These are phyloP conservation scores for Protosalanx chinensis DNA, from an alignment of 2,797 vertebrate species.

Conservation along the genomic window DNA sequence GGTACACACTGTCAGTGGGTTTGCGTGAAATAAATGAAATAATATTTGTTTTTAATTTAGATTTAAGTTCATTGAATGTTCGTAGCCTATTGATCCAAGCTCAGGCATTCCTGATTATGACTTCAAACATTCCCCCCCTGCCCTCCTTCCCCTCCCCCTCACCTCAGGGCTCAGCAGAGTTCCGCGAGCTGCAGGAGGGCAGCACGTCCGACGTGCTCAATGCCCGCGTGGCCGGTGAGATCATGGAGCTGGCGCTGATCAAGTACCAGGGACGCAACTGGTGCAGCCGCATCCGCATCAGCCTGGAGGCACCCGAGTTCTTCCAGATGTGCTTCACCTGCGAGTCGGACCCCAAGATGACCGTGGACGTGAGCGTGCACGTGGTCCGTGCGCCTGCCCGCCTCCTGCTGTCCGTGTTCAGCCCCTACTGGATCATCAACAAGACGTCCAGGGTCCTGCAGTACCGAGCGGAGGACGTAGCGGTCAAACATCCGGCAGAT, in stretches of 20 bases:
- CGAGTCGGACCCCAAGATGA: constrained; percentile 61
- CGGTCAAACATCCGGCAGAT: constrained; percentile 89
- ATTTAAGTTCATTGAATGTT: too few relatives aligned
- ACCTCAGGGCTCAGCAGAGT: constrained; percentile 80
- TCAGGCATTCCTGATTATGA: not conserved
- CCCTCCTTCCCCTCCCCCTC: too few relatives aligned
- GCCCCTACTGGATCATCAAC: constrained; percentile 97
- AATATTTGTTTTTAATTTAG: too few relatives aligned
- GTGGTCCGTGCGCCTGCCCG: constrained; percentile 54
- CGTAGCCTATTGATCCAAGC: too few relatives aligned
- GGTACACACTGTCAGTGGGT: too few relatives aligned
- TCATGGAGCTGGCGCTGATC: constrained; percentile 84
- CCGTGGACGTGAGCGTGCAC: constrained; percentile 80
- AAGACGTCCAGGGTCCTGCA: constrained; percentile 93
- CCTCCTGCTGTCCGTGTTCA: constrained; percentile 82
- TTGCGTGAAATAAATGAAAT: too few relatives aligned
- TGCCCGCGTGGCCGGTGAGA: constrained; percentile 78
- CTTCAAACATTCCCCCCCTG: not conserved
- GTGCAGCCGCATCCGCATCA: constrained; percentile 81
- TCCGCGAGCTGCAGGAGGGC: constrained; percentile 79
- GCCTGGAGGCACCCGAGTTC: constrained; percentile 78
- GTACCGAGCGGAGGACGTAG: constrained; percentile 84
- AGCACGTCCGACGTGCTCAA: constrained; percentile 81
- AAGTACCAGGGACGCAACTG: constrained; percentile 91
- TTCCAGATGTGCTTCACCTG: constrained; percentile 76